A percentile compares a stretch with the other conserved stretches of the same genome.
Conservation (phyloP, 2,113 vertebrate species). For the Rhombomys opimus region DNA sequence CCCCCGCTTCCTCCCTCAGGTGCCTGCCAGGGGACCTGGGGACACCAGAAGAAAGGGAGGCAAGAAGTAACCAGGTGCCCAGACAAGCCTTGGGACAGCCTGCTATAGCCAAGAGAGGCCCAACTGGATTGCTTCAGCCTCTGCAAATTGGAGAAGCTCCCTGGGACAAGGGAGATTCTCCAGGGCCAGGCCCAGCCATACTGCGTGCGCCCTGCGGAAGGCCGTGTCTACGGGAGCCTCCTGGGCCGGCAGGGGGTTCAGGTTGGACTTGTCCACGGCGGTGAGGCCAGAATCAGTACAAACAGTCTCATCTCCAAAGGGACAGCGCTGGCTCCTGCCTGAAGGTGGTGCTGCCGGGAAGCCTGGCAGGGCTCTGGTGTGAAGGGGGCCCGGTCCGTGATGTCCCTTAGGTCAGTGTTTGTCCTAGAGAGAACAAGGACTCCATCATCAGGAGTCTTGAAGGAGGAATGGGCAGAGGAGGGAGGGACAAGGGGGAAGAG, state of each 20-base stretch:
- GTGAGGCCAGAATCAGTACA: constrained; percentile 72
- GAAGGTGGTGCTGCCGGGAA: constrained; percentile 73
- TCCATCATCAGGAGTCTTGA: background rate
- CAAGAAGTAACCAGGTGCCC: background rate
- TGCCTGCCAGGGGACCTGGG: background rate
- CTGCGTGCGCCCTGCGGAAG: constrained; percentile 64
- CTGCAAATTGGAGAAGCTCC: background rate
- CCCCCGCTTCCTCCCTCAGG: background rate
- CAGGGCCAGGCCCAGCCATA: constrained; percentile 42
- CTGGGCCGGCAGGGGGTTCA: background rate
- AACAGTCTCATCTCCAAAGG: constrained; percentile 82
- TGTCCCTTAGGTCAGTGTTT: constrained; percentile 87
- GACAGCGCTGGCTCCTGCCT: constrained; percentile 83
- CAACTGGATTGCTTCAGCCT: rapidly evolving
- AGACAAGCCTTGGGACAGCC: background rate
- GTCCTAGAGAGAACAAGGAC: constrained; percentile 82
- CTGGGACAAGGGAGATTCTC: background rate
- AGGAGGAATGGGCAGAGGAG: too few relatives aligned
- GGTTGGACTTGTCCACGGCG: constrained; percentile 78
- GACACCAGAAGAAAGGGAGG: background rate
- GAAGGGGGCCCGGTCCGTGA: constrained; percentile 67
- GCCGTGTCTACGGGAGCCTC: constrained; percentile 51
- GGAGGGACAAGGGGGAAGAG: background rate
- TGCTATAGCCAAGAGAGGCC: background rate
- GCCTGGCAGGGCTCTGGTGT: constrained; percentile 68